Evolutionary conservation across 1,140 invertebrate species (phyloP).

Genomic region (Babylonia areolata): DNA sequence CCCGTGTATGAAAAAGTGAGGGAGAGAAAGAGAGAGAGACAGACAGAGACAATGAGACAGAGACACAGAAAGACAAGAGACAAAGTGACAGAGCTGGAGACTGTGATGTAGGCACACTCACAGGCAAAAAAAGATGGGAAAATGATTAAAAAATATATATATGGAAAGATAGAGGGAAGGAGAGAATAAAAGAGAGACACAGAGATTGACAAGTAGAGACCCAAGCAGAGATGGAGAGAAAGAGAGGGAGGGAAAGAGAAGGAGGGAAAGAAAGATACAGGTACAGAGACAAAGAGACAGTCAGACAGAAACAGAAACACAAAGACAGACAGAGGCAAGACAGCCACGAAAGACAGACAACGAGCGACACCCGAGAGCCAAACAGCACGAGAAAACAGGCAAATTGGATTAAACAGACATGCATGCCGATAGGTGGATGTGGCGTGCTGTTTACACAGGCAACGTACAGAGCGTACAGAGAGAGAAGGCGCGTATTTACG

Average conservation of each 20-base stretch:
- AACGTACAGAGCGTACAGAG: no score
- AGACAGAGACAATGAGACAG: neutral
- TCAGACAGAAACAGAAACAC: neutral
- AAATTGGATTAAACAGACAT: no score
- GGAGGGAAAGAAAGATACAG: neutral
- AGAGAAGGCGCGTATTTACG: no score
- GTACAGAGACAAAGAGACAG: neutral
- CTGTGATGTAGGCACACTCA: neutral
- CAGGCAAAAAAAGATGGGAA: neutral
- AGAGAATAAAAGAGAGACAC: neutral
- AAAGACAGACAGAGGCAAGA: neutral
- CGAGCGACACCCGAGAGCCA: no score
- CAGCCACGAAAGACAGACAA: no score
- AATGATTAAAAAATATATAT: neutral
- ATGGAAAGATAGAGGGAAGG: neutral
- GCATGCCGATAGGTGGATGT: no score
- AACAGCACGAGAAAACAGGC: no score
- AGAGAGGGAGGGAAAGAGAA: neutral
- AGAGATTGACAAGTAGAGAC: neutral
- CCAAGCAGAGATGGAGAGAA: neutral
- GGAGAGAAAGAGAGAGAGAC: constrained; percentile 2
- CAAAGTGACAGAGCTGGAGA: no score
- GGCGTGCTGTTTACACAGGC: no score
- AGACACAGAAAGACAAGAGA: no score
- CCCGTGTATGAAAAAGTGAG: constrained; percentile 4